A percentile compares a stretch with the other conserved stretches of the same genome.
These are phyloP conservation scores for Enteromius radiatus DNA, from an alignment of 2,797 vertebrate genomes.

Conservation along the genomic window DNA sequence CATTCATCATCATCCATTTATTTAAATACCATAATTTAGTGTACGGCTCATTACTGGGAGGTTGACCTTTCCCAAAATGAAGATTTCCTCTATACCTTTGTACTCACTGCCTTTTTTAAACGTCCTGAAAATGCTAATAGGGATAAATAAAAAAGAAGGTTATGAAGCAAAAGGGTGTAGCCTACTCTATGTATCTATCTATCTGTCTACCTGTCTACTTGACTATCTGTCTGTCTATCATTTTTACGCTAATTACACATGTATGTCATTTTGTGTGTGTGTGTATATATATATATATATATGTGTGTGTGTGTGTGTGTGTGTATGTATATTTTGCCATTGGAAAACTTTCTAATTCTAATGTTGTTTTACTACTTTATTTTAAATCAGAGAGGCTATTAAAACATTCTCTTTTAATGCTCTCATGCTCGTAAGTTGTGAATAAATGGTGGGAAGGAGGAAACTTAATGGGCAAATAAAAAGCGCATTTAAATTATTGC, in stretches of 20 bases:
- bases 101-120: slow-evolving; percentile 23
- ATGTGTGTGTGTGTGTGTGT: no score
- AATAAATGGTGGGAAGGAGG: background rate
- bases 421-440: background rate
- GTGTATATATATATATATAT: background rate
- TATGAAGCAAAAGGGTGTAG: background rate
- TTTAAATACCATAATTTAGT: slow-evolving; percentile 73
- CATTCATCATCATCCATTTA: slow-evolving; percentile 69
- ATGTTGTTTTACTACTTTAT: background rate
- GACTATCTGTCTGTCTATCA: background rate
- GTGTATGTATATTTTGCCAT: background rate
- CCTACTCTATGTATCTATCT: background rate
- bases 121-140: slow-evolving; percentile 38
- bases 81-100: slow-evolving; percentile 56
- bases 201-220: background rate
- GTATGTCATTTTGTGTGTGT: background rate
- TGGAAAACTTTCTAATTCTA: background rate
- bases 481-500: slow-evolving; percentile 4
- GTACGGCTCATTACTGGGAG: slow-evolving; percentile 67
- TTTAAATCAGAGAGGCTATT: background rate
- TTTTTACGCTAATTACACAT: background rate
- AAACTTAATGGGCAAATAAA: slow-evolving; percentile 4
- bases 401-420: background rate
- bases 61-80: slow-evolving; percentile 66
- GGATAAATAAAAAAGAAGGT: slow-evolving; percentile 22